A percentile compares a stretch with the other conserved stretches of the same genome.
phyloP scores from a whole-genome alignment of 2,888 invertebrate species.

The Philonicus albiceps region DNA sequence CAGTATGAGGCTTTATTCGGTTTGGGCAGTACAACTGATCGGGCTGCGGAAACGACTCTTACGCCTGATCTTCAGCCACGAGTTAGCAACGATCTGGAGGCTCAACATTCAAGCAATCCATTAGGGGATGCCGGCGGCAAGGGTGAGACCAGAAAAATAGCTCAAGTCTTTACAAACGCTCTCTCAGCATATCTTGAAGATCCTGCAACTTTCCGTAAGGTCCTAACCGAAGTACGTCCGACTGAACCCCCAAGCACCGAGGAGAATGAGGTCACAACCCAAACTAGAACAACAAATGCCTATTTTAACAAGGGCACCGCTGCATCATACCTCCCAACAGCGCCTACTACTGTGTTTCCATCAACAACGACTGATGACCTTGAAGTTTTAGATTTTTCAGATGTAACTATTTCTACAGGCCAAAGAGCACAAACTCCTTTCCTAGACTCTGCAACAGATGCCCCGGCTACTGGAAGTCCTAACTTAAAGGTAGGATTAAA shows the following conservation, averaged over 20 bases:
- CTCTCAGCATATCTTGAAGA: slow-evolving; percentile 83
- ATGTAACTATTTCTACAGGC: slow-evolving; percentile 67
- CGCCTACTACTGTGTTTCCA: slow-evolving; percentile 55
- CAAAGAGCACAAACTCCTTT: slow-evolving; percentile 51
- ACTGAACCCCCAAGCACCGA: slow-evolving; percentile 73
- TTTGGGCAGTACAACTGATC: slow-evolving; percentile 51
- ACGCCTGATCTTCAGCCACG: slow-evolving; percentile 62
- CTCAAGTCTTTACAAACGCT: slow-evolving; percentile 85
- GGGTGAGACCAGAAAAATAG: slow-evolving; percentile 78
- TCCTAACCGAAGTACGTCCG: slow-evolving; percentile 78
- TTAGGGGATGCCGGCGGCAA: slow-evolving; percentile 65
- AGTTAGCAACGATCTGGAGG: slow-evolving; percentile 65
- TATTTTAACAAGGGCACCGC: slow-evolving; percentile 54
- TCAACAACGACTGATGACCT: slow-evolving; percentile 72
- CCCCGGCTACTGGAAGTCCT: slow-evolving; percentile 56
- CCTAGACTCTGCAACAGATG: slow-evolving; percentile 52
- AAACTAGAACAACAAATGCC: slow-evolving; percentile 54
- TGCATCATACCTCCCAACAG: slow-evolving; percentile 58
- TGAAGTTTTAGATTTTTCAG: slow-evolving; percentile 80
- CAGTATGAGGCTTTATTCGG: slow-evolving; percentile 59
- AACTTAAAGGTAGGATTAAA: background rate
- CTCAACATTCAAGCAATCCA: slow-evolving; percentile 72
- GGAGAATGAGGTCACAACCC: slow-evolving; percentile 59
- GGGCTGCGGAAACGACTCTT: slow-evolving; percentile 55
- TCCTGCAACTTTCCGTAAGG: slow-evolving; percentile 80